Conservation (phyloP, 2,113 vertebrate genomes). For the Alaudala cheleensis region DNA sequence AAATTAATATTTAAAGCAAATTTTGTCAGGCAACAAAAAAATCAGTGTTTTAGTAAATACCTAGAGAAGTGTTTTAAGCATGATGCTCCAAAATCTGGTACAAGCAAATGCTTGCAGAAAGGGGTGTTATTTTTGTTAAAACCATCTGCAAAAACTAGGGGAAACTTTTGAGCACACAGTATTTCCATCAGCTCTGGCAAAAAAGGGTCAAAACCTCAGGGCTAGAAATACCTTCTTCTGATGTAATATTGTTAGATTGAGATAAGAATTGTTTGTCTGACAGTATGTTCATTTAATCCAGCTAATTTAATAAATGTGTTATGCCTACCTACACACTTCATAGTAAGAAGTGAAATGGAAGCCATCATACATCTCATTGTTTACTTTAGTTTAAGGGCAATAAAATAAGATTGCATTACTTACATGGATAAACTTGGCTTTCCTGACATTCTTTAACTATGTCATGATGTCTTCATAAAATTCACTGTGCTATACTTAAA, state of each 20-base stretch:
- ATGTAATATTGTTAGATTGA: not conserved
- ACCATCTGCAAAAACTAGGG: not conserved
- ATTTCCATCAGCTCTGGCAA: not conserved
- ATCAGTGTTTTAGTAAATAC: not conserved
- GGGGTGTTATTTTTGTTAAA: not conserved
- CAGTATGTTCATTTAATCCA: not conserved
- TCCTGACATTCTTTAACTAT: not conserved
- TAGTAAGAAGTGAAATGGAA: not conserved
- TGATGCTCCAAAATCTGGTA: not conserved
- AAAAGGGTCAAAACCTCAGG: not conserved
- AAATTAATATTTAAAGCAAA: not conserved
- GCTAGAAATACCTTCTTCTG: not conserved
- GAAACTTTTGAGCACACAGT: not conserved
- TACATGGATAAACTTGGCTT: not conserved
- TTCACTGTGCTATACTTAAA: not conserved
- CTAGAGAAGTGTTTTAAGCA: not conserved
- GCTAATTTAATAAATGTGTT: not conserved
- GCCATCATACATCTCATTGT: not conserved
- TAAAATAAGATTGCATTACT: not conserved
- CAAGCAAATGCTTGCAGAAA: not conserved
- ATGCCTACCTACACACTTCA: not conserved
- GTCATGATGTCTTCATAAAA: not conserved
- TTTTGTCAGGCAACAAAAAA: not conserved
- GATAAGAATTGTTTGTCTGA: not conserved
- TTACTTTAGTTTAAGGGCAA: not conserved